Evolutionary conservation across 2,888 invertebrate genomes (phyloP).

Genomic region (Leucozona laternaria): DNA sequence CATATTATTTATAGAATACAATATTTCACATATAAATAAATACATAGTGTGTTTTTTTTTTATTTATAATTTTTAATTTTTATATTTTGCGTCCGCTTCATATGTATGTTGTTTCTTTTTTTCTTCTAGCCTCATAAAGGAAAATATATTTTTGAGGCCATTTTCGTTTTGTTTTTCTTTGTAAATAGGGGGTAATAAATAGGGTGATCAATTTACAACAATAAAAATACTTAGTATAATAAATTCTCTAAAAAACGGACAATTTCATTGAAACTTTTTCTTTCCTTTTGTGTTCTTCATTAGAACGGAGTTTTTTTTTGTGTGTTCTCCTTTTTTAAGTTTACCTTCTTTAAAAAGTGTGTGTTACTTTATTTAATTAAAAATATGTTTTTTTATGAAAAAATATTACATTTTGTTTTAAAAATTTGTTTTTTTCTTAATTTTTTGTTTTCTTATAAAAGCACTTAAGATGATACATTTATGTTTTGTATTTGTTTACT

Average conservation of each 20-base stretch:
- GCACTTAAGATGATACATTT: slow-evolving; percentile 74
- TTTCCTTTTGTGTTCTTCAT: slow-evolving; percentile 17
- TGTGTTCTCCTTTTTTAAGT: slow-evolving; percentile 27
- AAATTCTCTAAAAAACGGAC: slow-evolving; percentile 75
- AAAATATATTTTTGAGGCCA: slow-evolving; percentile 51
- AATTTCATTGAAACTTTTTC: slow-evolving; percentile 69
- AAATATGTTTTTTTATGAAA: slow-evolving; percentile 69
- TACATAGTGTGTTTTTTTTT: slow-evolving; percentile 41
- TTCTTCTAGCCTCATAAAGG: slow-evolving; percentile 49
- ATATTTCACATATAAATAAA: slow-evolving; percentile 74
- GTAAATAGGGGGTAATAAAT: slow-evolving; percentile 75
- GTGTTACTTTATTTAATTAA: slow-evolving; percentile 73
- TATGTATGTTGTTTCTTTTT: slow-evolving; percentile 58
- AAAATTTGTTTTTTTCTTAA: slow-evolving; percentile 38
- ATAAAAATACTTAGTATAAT: slow-evolving; percentile 75
- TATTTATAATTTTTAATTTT: slow-evolving; percentile 63
- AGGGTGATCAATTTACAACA: slow-evolving; percentile 72
- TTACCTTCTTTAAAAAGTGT: slow-evolving; percentile 73
- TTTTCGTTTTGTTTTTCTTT: slow-evolving; percentile 56
- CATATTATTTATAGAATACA: slow-evolving; percentile 62
- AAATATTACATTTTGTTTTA: slow-evolving; percentile 68
- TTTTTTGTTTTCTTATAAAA: slow-evolving; percentile 63
- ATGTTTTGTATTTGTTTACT: slow-evolving; percentile 26
- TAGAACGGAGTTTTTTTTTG: slow-evolving; percentile 43
- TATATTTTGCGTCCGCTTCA: slow-evolving; percentile 67